Evolutionary conservation across 2,113 vertebrate species (phyloP).

Genomic region (Pleuronectes platessa): DNA sequence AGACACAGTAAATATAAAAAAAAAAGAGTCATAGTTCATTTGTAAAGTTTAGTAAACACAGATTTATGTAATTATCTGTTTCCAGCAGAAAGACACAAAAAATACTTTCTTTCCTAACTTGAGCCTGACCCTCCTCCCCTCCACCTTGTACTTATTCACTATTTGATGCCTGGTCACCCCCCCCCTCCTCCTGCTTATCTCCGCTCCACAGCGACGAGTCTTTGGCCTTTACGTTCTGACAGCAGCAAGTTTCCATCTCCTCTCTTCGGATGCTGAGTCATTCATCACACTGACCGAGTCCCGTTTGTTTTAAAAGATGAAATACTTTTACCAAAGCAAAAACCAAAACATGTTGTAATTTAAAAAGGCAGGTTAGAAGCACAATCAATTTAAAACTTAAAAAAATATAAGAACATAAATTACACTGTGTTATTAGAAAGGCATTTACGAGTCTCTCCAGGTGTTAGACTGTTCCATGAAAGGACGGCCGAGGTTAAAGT

Average conservation of each 20-base stretch:
- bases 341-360: neutral
- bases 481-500: slow-evolving; percentile 58
- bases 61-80: no score
- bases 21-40: no score
- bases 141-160: slow-evolving; percentile 18
- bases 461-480: neutral
- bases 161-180: slow-evolving; percentile 33
- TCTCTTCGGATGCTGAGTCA: no score
- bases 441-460: neutral
- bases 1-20: no score
- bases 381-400: no score
- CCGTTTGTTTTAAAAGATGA: no score
- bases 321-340: neutral
- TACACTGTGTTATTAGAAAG: neutral
- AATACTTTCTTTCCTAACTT: neutral
- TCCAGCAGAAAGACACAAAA: neutral
- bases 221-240: no score
- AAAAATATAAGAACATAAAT: slow-evolving; percentile 27
- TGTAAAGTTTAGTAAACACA: neutral
- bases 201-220: no score
- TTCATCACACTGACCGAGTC: no score
- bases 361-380: slow-evolving; percentile 23
- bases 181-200: neutral
- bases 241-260: no score
- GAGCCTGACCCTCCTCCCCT: no score